A percentile compares a stretch with the other conserved stretches of the same genome.
Conservation (phyloP, 2,113 vertebrate genomes). For the Pygoscelis antarcticus region DNA sequence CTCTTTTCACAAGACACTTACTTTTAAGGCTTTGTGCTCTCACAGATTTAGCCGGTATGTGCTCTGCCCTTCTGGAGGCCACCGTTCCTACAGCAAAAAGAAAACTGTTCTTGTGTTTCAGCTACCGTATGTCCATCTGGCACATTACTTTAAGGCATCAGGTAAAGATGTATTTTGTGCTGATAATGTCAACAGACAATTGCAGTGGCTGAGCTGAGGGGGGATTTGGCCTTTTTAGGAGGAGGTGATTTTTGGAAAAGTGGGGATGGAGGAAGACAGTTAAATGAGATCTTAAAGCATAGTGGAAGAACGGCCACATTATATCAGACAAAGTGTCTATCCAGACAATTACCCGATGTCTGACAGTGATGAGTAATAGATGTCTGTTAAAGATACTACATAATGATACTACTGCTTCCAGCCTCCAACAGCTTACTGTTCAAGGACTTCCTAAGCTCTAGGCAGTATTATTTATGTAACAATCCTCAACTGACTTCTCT, state of each 20-base stretch:
- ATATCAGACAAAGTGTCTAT: background rate
- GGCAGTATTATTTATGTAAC: background rate
- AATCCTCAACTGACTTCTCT: background rate
- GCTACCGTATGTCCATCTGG: rapidly evolving
- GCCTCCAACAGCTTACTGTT: background rate
- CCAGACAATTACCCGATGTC: background rate
- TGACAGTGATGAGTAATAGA: background rate
- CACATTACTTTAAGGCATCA: rapidly evolving
- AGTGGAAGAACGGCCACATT: background rate
- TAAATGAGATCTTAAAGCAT: background rate
- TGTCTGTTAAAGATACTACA: background rate
- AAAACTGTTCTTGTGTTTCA: background rate
- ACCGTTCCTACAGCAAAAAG: background rate
- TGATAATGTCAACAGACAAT: background rate
- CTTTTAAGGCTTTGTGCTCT: background rate
- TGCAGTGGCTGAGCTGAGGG: background rate
- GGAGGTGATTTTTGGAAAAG: background rate
- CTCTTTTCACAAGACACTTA: background rate
- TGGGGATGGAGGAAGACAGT: background rate
- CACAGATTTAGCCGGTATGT: background rate
- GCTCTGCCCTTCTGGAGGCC: background rate
- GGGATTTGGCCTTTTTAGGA: background rate
- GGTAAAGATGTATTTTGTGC: background rate
- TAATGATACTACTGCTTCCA: background rate
- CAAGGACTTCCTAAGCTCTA: background rate